These are phyloP conservation scores for Aulostomus chinensis DNA, from an alignment of 2,797 vertebrate species.

Conservation along the genomic window DNA sequence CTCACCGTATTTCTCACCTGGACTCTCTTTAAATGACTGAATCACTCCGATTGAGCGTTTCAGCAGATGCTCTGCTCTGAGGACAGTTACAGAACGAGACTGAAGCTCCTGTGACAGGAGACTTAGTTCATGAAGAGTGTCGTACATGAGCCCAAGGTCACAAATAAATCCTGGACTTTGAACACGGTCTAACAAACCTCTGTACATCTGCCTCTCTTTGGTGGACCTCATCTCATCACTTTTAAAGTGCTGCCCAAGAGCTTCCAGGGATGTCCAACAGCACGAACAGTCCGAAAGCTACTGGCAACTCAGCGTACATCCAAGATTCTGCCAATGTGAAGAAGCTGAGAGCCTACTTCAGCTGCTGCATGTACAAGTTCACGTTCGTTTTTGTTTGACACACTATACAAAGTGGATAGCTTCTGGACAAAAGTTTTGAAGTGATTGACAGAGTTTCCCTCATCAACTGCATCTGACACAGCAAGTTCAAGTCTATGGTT, in stretches of 20 bases:
- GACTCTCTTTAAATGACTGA: not conserved
- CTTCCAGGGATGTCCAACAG: no score
- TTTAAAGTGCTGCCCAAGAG: no score
- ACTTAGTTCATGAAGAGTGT: no score
- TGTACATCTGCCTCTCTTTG: slow-evolving; percentile 1
- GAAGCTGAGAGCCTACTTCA: not conserved
- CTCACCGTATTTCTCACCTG: no score
- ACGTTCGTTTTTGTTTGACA: not conserved
- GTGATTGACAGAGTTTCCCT: not conserved
- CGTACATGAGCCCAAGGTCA: not conserved
- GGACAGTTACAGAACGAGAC: not conserved
- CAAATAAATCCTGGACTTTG: not conserved
- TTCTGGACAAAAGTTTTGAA: not conserved
- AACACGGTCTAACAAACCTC: not conserved
- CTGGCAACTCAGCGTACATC: no score
- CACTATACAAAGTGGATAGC: not conserved
- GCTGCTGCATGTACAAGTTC: not conserved
- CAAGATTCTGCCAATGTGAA: no score
- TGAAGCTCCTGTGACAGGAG: no score
- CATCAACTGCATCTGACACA: no score
- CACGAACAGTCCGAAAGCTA: no score
- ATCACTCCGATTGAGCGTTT: not conserved
- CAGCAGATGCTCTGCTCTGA: not conserved
- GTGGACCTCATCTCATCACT: not conserved
- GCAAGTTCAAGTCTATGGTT: no score